Base-by-base conservation (phyloP, 2,797 vertebrate genomes). In the Urosaurus nigricauda region DNA sequence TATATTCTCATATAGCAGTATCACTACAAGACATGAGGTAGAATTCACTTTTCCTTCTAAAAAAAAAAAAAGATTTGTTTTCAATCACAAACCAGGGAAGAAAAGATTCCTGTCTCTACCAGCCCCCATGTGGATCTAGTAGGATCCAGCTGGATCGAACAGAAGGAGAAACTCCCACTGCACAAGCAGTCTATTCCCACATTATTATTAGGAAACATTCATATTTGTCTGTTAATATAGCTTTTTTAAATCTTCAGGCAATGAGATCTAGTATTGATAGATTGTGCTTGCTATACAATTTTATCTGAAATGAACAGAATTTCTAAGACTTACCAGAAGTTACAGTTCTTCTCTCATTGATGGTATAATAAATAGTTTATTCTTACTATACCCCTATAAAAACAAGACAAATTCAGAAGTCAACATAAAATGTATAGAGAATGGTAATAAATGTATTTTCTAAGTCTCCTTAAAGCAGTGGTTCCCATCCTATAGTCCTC, bases 281-380 rank as follows among this genome's bases (percentile, higher is more conserved):
- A 17, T 89, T 35, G 32, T 68, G 56, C 24, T 51, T 77, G 16
- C 73, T 77, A 11, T 81, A 74, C 58, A 40, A 58, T 79, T 16
- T 63, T 73, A 84, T 40, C 8, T 43, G 21, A 29, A 75, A 75
- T 53, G 3, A 0, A 6, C 43, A 63, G 17, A 65, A 19, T 32
- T 29, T 47, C 8, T 2, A 68, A 86, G 63, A 95, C 96, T 97
- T 92, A 97, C 96, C 96, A 94, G 92, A 95, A 93, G 95, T 94
- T 95, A 92, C 26, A 93, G 93, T 94, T 90, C 40, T 93, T 93
- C 40, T 92, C 85, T 93, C 96, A 97, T 97, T 92, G 94, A 96
- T 88, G 65, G 81, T 94, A 90, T 93, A n/a, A 37, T 29, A 93
- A 89, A 85, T 84, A 70, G 90, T 16, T 43, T n/a, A 53, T 80